A percentile compares a stretch with the other conserved stretches of the same genome.
Evolutionary conservation across 1,140 invertebrate genomes (phyloP).

Genomic region (Andrena cerasifolii): DNA sequence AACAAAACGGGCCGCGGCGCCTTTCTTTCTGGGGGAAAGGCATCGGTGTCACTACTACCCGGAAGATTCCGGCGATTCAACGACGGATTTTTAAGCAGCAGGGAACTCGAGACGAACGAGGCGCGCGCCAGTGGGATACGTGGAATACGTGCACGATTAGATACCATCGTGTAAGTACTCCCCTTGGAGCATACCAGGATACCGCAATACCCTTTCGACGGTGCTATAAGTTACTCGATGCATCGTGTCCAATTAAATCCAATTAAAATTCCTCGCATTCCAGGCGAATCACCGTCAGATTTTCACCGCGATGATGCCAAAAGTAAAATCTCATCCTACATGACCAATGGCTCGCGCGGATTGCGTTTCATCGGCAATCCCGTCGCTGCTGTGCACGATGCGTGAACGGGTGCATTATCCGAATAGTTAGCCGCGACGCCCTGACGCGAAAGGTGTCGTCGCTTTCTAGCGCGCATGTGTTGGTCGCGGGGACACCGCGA

Average conservation of each 20-base stretch:
- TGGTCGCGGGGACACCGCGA: slow-evolving; percentile 38
- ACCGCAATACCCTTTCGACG: too few relatives aligned
- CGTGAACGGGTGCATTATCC: slow-evolving; percentile 12
- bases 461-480: slow-evolving; percentile 44
- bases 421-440: slow-evolving; percentile 7
- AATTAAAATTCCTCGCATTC: background rate
- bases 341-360: background rate
- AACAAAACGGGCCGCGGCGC: background rate
- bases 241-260: background rate
- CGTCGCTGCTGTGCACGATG: background rate
- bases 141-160: too few relatives aligned
- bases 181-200: too few relatives aligned
- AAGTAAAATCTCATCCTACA: slow-evolving; percentile 22
- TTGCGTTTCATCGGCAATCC: slow-evolving; percentile 24
- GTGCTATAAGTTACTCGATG: too few relatives aligned
- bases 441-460: slow-evolving; percentile 44
- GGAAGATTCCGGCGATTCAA: background rate
- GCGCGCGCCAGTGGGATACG: too few relatives aligned
- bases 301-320: slow-evolving; percentile 39
- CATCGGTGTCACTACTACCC: background rate
- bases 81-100: too few relatives aligned
- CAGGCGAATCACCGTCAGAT: slow-evolving; percentile 1
- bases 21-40: slow-evolving; percentile 17
- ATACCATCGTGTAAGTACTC: too few relatives aligned
- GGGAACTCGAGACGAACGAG: background rate